Conservation (phyloP, 2,888 invertebrate species). For the Cephus runcator region DNA sequence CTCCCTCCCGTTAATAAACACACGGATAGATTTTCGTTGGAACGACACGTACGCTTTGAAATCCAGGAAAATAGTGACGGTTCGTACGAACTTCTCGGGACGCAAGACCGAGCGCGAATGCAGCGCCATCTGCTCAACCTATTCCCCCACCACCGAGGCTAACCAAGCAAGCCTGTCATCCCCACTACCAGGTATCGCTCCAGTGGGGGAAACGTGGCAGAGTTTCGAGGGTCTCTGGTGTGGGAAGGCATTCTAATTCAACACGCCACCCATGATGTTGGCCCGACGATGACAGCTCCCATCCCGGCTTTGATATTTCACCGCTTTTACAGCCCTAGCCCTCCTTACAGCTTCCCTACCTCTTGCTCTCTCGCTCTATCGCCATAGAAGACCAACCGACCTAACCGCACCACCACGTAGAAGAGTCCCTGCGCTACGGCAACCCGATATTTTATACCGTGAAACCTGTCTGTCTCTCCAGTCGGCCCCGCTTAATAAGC, state of each 20-base stretch:
- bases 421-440: conserved; percentile 51
- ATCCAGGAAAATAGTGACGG: conserved; percentile 58
- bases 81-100: conserved; percentile 30
- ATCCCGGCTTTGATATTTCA: conserved; percentile 67
- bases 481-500: conserved; percentile 64
- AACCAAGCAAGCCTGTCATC: conserved; percentile 61
- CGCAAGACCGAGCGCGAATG: conserved; percentile 35
- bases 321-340: conserved; percentile 59
- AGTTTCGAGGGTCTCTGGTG: conserved; percentile 43
- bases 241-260: conserved; percentile 66
- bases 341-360: conserved; percentile 22
- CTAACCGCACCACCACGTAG: conserved; percentile 45
- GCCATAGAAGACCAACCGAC: conserved; percentile 30
- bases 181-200: conserved; percentile 65
- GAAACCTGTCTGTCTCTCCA: conserved; percentile 64
- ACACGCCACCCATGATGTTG: conserved; percentile 67
- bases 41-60: conserved; percentile 44
- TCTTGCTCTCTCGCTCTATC: conserved; percentile 20
- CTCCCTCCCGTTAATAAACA: neutral
- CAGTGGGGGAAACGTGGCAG: conserved; percentile 50
- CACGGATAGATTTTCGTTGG: conserved; percentile 1
- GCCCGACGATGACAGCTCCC: conserved; percentile 66
- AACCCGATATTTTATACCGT: conserved; percentile 65
- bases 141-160: conserved; percentile 39
- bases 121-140: conserved; percentile 42